These are phyloP conservation scores for Thunnus thynnus DNA, from an alignment of 2,113 vertebrate genomes.

Conservation along the genomic window DNA sequence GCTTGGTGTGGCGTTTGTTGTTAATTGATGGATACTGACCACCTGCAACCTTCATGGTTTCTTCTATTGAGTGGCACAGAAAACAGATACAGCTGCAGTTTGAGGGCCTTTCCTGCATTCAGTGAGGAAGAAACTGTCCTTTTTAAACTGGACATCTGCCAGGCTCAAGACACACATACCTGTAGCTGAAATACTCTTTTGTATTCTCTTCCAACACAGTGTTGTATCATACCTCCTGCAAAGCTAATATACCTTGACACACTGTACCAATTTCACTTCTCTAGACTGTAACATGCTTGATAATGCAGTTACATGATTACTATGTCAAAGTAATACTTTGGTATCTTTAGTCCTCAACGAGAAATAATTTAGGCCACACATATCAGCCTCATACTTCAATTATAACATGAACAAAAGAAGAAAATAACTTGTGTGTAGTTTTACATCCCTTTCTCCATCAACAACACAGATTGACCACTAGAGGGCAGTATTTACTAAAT, in stretches of 20 bases:
- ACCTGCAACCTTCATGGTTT: neutral
- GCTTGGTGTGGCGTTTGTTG: neutral
- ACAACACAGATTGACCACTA: conserved; percentile 57
- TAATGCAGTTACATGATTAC: neutral
- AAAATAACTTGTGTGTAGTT: too few relatives aligned
- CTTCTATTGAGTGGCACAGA: neutral
- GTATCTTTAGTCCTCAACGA: neutral
- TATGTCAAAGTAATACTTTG: neutral
- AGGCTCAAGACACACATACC: too few relatives aligned
- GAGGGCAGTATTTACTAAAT: conserved; percentile 77
- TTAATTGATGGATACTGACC: neutral
- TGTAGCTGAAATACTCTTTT: too few relatives aligned
- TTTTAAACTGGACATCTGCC: too few relatives aligned
- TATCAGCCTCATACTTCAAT: neutral
- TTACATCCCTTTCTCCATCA: too few relatives aligned
- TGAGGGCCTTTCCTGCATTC: neutral
- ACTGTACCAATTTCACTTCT: neutral
- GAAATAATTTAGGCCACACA: neutral
- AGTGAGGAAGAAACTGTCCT: too few relatives aligned
- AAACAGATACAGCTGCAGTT: neutral
- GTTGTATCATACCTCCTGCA: too few relatives aligned
- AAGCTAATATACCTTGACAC: too few relatives aligned
- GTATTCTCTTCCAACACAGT: too few relatives aligned
- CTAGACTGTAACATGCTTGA: too few relatives aligned
- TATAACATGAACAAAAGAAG: too few relatives aligned